Evolutionary conservation across 2,113 vertebrate species (phyloP).

Genomic region (Argyrosomus japonicus): DNA sequence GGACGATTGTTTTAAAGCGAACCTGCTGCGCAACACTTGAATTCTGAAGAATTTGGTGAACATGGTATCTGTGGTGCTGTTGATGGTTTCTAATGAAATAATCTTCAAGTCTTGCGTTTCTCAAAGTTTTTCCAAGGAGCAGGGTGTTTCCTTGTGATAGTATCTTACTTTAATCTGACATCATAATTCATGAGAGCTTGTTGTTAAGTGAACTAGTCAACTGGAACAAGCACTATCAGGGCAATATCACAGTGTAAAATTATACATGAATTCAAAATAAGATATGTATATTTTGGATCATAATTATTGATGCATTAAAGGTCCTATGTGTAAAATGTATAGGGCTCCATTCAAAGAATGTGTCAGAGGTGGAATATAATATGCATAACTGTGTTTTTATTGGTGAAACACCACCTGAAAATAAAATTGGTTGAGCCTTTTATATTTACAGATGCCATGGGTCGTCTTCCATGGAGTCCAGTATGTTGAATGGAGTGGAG

Average conservation of each 20-base stretch:
- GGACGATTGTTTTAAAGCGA: slow-evolving; percentile 8
- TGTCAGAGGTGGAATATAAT: too few species aligned
- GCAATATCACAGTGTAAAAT: not conserved
- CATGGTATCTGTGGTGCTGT: not conserved
- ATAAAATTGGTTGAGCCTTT: too few species aligned
- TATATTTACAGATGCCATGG: too few species aligned
- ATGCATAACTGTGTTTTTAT: too few species aligned
- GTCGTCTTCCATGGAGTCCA: too few species aligned
- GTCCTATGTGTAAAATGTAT: too few species aligned
- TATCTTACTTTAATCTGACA: not conserved
- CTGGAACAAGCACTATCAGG: too few species aligned
- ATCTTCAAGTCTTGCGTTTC: not conserved
- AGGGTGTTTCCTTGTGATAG: not conserved
- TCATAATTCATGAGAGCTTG: not conserved
- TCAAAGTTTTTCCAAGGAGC: slow-evolving; percentile 9
- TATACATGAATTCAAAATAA: not conserved
- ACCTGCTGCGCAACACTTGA: not conserved
- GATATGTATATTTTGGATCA: not conserved
- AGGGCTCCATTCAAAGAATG: too few species aligned
- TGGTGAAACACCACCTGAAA: too few species aligned
- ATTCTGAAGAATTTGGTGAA: slow-evolving; percentile 27
- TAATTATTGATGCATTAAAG: not conserved
- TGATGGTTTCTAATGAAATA: slow-evolving; percentile 8
- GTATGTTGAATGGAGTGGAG: too few species aligned
- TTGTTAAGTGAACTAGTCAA: too few species aligned